Percentiles rank a stretch among this genome's conserved stretches.
These are phyloP conservation scores for Pristiophorus japonicus DNA, from an alignment of 2,113 vertebrate species.

Conservation along the genomic window DNA sequence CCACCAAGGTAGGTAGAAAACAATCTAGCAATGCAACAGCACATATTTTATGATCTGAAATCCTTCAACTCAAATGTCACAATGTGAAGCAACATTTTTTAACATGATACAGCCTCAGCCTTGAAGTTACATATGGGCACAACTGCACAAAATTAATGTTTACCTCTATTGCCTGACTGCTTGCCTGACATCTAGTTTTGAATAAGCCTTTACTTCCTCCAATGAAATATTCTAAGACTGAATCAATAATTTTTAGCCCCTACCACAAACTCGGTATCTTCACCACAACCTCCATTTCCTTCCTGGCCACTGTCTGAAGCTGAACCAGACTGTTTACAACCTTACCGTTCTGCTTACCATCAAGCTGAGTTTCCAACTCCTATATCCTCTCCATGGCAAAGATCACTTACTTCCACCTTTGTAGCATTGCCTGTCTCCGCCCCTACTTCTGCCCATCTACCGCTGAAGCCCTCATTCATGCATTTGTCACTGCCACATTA, in stretches of 20 bases:
- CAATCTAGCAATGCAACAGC: background rate
- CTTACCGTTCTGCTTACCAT: background rate
- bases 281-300: background rate
- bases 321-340: background rate
- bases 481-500: background rate
- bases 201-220: background rate
- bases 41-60: background rate
- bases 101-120: background rate
- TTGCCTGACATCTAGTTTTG: background rate
- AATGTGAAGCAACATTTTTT: background rate
- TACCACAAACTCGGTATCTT: background rate
- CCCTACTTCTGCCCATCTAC: background rate
- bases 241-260: background rate
- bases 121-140: background rate
- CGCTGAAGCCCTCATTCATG: background rate
- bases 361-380: background rate
- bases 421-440: background rate
- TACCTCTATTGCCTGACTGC: background rate
- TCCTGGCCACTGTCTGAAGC: background rate
- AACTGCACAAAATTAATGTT: background rate
- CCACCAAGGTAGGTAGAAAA: background rate
- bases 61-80: background rate
- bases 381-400: background rate
- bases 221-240: background rate
- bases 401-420: background rate